Evolutionary conservation across 2,888 invertebrate species (phyloP).

Genomic region (Eudemis profundana): DNA sequence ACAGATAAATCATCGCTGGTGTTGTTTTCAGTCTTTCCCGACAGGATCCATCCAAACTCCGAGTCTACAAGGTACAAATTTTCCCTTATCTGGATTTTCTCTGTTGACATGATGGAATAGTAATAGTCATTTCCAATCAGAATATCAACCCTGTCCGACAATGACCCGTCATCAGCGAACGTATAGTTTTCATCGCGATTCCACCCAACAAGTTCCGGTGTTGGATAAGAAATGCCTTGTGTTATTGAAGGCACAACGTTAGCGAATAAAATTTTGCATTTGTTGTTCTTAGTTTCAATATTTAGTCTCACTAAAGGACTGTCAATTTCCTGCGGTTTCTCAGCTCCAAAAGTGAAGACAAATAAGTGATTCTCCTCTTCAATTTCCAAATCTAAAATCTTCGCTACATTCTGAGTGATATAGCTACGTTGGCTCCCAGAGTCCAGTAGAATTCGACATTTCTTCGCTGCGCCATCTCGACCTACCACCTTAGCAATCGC

Average conservation of each 20-base stretch:
- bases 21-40: constrained; percentile 27
- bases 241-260: constrained; percentile 8
- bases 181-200: neutral
- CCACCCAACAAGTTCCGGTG: neutral
- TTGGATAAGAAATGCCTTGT: neutral
- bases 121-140: constrained; percentile 50
- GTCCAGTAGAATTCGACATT: constrained; percentile 1
- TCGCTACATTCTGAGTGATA: neutral
- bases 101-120: constrained; percentile 40
- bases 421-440: neutral
- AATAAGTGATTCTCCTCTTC: neutral
- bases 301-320: neutral
- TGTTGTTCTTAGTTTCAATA: neutral
- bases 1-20: constrained; percentile 29
- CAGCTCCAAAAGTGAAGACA: neutral
- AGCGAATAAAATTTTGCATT: neutral
- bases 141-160: constrained; percentile 42
- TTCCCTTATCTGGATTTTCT: constrained; percentile 40
- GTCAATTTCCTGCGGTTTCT: neutral
- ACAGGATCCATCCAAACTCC: constrained; percentile 48
- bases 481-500: constrained; percentile 1
- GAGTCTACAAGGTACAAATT: constrained; percentile 47
- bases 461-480: neutral
- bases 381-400: neutral
- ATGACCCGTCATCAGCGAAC: constrained; percentile 46